Conservation (phyloP, 2,888 invertebrate genomes). For the Tinea pellionella region DNA sequence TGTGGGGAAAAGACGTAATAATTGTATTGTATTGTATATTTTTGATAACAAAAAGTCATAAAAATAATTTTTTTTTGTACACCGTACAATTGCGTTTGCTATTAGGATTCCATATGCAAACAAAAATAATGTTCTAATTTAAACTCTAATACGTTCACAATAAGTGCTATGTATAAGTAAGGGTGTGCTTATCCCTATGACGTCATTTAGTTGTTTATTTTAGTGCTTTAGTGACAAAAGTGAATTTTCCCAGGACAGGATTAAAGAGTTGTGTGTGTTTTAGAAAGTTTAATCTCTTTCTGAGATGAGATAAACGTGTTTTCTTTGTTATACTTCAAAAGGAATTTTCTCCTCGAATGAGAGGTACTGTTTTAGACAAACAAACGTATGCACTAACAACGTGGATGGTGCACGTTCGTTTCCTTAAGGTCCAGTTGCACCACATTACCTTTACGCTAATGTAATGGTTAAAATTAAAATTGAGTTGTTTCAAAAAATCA, state of each 20-base stretch:
- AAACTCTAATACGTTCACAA: background rate
- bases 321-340: background rate
- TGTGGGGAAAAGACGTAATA: background rate
- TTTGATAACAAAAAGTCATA: background rate
- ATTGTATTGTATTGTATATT: background rate
- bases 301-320: background rate
- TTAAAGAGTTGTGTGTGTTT: slow-evolving; percentile 8
- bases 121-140: background rate
- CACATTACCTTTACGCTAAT: too few relatives aligned
- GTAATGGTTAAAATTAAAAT: too few relatives aligned
- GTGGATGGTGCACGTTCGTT: too few relatives aligned
- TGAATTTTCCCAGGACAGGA: slow-evolving; percentile 11
- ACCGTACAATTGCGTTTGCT: background rate
- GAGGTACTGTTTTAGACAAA: too few relatives aligned
- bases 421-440: too few relatives aligned
- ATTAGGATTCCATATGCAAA: background rate
- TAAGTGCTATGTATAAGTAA: background rate
- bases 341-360: background rate
- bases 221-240: background rate
- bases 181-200: background rate
- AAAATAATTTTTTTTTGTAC: background rate
- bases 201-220: slow-evolving; percentile 1
- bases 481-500: too few relatives aligned
- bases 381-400: too few relatives aligned
- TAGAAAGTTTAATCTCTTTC: slow-evolving; percentile 9